phyloP scores from a whole-genome alignment of 2,888 invertebrate genomes.

The Sicus ferrugineus region DNA sequence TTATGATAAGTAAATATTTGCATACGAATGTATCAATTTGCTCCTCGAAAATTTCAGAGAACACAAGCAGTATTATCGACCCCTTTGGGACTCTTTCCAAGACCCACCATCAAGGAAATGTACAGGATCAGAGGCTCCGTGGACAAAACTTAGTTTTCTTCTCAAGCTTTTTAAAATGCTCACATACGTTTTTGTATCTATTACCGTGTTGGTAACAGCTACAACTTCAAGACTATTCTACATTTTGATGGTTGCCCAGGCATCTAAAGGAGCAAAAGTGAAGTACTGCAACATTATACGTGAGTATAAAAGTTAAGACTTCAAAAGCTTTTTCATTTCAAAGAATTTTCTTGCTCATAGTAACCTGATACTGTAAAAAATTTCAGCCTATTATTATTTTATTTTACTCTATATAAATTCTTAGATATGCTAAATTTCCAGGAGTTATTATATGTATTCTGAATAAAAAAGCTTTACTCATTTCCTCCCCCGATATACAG shows the following conservation, averaged over 20 bases:
- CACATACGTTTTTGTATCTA: conserved; percentile 75
- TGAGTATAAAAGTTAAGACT: no score
- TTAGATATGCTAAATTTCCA: no score
- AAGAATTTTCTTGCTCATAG: not conserved
- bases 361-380: not conserved
- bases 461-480: no score
- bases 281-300: conserved; percentile 41
- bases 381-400: not conserved
- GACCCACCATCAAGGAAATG: conserved; percentile 74
- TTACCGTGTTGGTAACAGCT: conserved; percentile 72
- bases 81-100: conserved; percentile 83
- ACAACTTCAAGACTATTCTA: conserved; percentile 78
- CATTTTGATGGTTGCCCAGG: conserved; percentile 71
- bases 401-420: no score
- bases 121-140: conserved; percentile 73
- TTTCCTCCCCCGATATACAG: no score
- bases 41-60: conserved; percentile 38
- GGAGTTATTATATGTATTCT: no score
- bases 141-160: conserved; percentile 70
- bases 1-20: no score
- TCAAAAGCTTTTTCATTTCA: not conserved
- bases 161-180: conserved; percentile 73
- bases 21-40: not conserved
- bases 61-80: conserved; percentile 56
- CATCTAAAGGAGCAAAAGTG: conserved; percentile 44